Percentiles rank a stretch among this genome's conserved stretches.
phyloP scores from a whole-genome alignment of 2,797 vertebrate genomes.

The Staurois parvus region DNA sequence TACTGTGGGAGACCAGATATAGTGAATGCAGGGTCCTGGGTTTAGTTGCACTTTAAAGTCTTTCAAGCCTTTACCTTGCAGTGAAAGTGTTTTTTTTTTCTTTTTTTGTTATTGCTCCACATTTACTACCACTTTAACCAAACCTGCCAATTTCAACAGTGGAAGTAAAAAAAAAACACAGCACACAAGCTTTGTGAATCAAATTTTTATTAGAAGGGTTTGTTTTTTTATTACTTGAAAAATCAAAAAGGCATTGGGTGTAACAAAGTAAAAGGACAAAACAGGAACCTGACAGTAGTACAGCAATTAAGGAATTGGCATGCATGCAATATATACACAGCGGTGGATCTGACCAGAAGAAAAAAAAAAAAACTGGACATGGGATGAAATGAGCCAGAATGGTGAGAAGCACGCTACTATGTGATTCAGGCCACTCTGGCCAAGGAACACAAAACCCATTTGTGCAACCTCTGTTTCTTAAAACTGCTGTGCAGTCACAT shows the following conservation, averaged over 20 bases:
- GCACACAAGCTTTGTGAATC: conserved; percentile 53
- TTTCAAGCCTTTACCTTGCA: too few species aligned
- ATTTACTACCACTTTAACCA: too few species aligned
- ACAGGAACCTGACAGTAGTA: conserved; percentile 68
- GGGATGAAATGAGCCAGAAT: background rate
- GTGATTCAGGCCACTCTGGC: background rate
- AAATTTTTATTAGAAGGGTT: conserved; percentile 72
- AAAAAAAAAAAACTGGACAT: conserved; percentile 40
- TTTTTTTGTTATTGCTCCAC: too few species aligned
- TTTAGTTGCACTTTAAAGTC: too few species aligned
- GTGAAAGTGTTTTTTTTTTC: too few species aligned
- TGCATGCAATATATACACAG: conserved; percentile 65
- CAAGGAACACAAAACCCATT: background rate
- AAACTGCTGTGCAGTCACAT: background rate
- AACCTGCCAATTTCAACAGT: too few species aligned
- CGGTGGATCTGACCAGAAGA: conserved; percentile 62
- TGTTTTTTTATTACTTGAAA: conserved; percentile 64
- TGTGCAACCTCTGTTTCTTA: background rate
- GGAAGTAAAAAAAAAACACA: too few species aligned
- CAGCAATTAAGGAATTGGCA: conserved; percentile 66
- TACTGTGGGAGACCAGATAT: too few species aligned
- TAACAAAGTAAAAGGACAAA: conserved; percentile 66
- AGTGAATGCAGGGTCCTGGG: too few species aligned
- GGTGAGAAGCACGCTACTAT: background rate
- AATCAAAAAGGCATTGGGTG: conserved; percentile 72